Evolutionary conservation across 1,140 invertebrate species (phyloP).

Genomic region (Cepaea nemoralis): DNA sequence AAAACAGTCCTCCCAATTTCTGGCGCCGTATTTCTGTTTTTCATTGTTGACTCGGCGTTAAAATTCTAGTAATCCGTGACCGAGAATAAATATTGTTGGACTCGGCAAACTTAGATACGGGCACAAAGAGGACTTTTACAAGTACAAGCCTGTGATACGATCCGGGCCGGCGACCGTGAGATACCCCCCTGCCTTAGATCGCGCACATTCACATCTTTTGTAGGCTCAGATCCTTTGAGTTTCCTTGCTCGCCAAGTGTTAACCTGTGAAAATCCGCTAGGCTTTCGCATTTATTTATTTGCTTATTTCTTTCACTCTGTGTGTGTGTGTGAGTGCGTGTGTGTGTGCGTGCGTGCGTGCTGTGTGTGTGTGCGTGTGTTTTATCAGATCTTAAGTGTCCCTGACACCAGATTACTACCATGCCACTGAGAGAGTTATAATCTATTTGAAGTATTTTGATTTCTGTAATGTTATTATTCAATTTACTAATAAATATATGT

Average conservation of each 20-base stretch:
- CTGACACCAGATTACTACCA: no score
- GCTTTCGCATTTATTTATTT: background rate
- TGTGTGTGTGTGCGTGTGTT: no score
- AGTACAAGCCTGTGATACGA: background rate
- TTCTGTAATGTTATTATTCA: no score
- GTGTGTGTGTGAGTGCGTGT: no score
- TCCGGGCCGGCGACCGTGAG: slow-evolving; percentile 9
- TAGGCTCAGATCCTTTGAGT: background rate
- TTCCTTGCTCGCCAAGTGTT: background rate
- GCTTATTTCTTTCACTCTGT: no score
- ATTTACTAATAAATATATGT: no score
- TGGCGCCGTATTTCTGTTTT: slow-evolving; percentile 5
- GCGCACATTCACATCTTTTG: background rate
- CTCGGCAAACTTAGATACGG: background rate
- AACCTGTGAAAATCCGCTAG: background rate
- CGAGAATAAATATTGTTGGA: slow-evolving; percentile 6
- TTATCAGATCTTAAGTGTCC: no score
- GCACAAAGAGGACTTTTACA: slow-evolving; percentile 2
- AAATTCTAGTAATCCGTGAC: slow-evolving; percentile 6
- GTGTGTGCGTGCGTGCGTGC: no score
- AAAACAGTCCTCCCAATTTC: background rate
- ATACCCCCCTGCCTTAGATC: background rate
- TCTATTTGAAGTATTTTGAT: no score
- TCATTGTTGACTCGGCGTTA: background rate
- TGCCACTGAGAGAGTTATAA: no score